These are phyloP conservation scores for Heliconius cydno DNA, from an alignment of 2,888 invertebrate species.

Conservation along the genomic window DNA sequence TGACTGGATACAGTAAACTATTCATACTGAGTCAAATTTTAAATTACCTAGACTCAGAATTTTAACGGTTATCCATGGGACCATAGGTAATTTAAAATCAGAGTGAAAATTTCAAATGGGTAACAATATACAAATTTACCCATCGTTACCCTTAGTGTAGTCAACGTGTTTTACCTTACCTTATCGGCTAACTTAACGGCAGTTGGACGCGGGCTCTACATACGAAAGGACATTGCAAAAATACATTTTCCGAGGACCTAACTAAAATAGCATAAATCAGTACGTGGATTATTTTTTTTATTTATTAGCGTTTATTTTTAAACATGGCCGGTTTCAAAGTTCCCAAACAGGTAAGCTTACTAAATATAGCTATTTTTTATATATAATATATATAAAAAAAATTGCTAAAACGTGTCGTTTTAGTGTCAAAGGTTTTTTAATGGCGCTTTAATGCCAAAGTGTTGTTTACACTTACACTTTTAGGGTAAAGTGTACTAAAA, in stretches of 20 bases:
- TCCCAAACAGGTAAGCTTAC: slow-evolving; percentile 55
- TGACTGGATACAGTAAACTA: slow-evolving; percentile 4
- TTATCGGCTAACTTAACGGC: slow-evolving; percentile 46
- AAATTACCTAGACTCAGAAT: background rate
- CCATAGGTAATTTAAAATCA: slow-evolving; percentile 8
- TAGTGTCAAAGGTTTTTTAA: slow-evolving; percentile 43
- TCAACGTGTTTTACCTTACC: slow-evolving; percentile 16
- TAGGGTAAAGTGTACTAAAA: background rate
- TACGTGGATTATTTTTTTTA: slow-evolving; percentile 56
- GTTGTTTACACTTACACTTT: slow-evolving; percentile 15
- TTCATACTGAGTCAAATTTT: slow-evolving; percentile 7
- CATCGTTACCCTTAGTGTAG: background rate
- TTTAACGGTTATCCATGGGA: background rate
- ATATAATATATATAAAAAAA: slow-evolving; percentile 57
- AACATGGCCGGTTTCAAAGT: slow-evolving; percentile 78
- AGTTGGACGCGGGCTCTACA: slow-evolving; percentile 48
- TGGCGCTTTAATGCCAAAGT: slow-evolving; percentile 13
- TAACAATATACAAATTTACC: slow-evolving; percentile 6
- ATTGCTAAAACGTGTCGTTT: slow-evolving; percentile 50
- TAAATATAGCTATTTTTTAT: slow-evolving; percentile 68
- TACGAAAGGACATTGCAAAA: slow-evolving; percentile 66
- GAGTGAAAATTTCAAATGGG: background rate
- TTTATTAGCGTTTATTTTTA: slow-evolving; percentile 49
- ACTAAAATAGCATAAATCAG: slow-evolving; percentile 64
- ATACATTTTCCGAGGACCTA: slow-evolving; percentile 68